Conservation (phyloP, 35 echinoderm and acorn worm species). For the Hemicentrotus pulcherrimus region DNA sequence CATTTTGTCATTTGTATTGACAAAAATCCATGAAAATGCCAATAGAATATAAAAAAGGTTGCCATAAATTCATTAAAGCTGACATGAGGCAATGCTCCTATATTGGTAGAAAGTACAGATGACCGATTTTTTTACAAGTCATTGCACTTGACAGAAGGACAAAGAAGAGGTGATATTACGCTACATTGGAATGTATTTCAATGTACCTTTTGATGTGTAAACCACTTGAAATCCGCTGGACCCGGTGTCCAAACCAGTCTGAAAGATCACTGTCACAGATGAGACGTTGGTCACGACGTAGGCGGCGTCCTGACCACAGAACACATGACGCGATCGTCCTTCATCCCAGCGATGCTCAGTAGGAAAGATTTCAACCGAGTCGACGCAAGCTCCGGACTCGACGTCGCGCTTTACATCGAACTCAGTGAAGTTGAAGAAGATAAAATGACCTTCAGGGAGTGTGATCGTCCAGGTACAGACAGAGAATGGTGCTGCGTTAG, state of each 20-base stretch:
- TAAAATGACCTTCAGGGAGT: constrained; percentile 60
- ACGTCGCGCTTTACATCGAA: constrained; percentile 55
- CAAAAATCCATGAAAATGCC: too few relatives aligned
- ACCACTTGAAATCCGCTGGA: constrained; percentile 70
- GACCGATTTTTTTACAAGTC: too few relatives aligned
- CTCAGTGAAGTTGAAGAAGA: constrained; percentile 77
- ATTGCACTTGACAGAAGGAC: too few relatives aligned
- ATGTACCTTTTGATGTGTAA: constrained; percentile 74
- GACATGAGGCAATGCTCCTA: too few relatives aligned
- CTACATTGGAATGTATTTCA: background rate
- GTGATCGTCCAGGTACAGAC: constrained; percentile 72
- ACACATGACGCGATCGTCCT: constrained; percentile 17
- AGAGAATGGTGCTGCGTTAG: constrained; percentile 64
- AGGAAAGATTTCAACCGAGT: constrained; percentile 60
- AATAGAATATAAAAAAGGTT: too few relatives aligned
- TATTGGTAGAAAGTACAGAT: too few relatives aligned
- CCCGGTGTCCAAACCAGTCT: constrained; percentile 73
- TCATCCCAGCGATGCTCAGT: constrained; percentile 32
- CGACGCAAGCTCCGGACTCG: constrained; percentile 54
- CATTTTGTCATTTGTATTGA: too few relatives aligned
- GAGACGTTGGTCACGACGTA: constrained; percentile 67
- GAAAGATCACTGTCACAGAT: constrained; percentile 62
- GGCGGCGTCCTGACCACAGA: constrained; percentile 68
- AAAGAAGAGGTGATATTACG: too few relatives aligned
- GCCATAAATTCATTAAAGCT: too few relatives aligned